Conservation (phyloP, 2,888 invertebrate species). For the Eurytoma californica region DNA sequence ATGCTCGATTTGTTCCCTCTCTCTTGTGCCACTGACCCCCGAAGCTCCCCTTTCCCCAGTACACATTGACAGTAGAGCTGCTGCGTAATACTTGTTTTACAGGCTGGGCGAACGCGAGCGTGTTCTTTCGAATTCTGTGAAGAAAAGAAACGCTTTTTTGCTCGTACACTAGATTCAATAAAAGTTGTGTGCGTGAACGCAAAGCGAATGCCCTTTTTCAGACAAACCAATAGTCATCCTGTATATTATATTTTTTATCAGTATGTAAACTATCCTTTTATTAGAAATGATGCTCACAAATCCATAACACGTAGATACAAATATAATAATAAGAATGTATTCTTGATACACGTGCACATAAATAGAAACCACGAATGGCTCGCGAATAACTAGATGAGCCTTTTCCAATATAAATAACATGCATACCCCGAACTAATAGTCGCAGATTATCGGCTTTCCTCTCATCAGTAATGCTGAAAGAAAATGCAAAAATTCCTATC, state of each 20-base stretch:
- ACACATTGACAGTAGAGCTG: conserved; percentile 59
- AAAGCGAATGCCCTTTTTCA: too few species aligned
- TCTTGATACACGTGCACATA: conserved; percentile 36
- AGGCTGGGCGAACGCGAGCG: conserved; percentile 36
- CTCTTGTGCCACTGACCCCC: neutral
- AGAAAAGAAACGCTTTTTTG: neutral
- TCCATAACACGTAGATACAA: conserved; percentile 72
- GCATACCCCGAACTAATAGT: conserved; percentile 17
- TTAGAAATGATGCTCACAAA: conserved; percentile 71
- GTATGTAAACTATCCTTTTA: conserved; percentile 1
- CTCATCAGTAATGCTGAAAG: neutral
- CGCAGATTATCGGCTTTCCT: conserved; percentile 37
- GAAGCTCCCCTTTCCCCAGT: neutral
- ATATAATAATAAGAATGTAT: neutral
- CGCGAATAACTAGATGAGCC: conserved; percentile 14
- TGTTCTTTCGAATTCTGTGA: too few species aligned
- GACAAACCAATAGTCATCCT: conserved; percentile 41
- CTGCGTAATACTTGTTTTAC: conserved; percentile 57
- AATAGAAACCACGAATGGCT: conserved; percentile 24
- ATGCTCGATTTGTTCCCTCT: conserved; percentile 25
- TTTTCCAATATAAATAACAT: neutral
- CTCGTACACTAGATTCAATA: neutral
- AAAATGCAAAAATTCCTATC: neutral
- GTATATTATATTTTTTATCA: conserved; percentile 32
- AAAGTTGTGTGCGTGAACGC: too few species aligned